Conservation (phyloP, 1,140 invertebrate species). For the Sycobia sp. region DNA sequence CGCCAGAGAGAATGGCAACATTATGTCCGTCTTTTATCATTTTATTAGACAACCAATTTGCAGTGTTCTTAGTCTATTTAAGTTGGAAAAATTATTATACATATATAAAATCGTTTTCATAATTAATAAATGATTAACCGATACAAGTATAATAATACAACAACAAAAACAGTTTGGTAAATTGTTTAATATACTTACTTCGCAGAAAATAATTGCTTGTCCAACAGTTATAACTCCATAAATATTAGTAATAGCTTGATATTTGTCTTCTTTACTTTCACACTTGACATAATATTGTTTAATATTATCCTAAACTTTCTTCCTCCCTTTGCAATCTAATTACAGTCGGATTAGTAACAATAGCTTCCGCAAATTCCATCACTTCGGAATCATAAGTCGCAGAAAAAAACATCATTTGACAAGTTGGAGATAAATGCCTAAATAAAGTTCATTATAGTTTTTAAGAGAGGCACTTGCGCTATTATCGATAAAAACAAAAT, state of each 20-base stretch:
- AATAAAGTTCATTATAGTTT: conserved; percentile 29
- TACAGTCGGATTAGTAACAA: conserved; percentile 89
- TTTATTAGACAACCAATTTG: conserved; percentile 87
- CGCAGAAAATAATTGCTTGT: conserved; percentile 98
- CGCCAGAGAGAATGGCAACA: conserved; percentile 90
- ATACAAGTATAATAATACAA: too few relatives aligned
- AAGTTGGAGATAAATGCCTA: conserved; percentile 72
- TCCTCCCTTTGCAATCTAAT: conserved; percentile 89
- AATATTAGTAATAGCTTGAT: conserved; percentile 91
- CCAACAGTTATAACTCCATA: conserved; percentile 95
- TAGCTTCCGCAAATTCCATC: conserved; percentile 94
- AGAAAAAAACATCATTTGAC: conserved; percentile 99
- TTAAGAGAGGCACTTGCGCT: too few relatives aligned
- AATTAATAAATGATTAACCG: too few relatives aligned
- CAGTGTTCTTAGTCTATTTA: conserved; percentile 81
- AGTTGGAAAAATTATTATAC: neutral
- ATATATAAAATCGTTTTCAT: too few relatives aligned
- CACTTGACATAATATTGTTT: conserved; percentile 97
- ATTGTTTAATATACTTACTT: conserved; percentile 65
- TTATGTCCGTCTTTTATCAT: conserved; percentile 91
- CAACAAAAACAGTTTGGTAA: too few relatives aligned
- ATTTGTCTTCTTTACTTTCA: conserved; percentile 80
- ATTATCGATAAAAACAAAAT: too few relatives aligned
- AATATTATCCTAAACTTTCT: conserved; percentile 96
- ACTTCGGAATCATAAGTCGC: conserved; percentile 95